Evolutionary conservation across 2,113 vertebrate genomes (phyloP), one percentile per base, ranked within the genome.

Genomic region (Chamaea fasciata): DNA sequence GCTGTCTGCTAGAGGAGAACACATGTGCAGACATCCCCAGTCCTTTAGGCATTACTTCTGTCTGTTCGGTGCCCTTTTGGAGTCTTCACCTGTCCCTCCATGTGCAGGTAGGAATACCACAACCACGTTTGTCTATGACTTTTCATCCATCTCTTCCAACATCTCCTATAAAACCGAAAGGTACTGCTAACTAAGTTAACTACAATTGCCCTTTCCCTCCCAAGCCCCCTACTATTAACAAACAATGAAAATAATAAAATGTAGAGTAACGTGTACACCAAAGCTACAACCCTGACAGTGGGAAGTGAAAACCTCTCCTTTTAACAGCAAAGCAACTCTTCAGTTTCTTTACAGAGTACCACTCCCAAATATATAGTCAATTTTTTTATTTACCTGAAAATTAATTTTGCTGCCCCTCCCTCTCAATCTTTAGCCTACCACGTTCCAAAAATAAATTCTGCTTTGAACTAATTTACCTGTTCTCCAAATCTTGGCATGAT

Each of bases 351-450:
- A 5, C 76, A 47, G 77, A 96, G 14, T 13, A 67, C 3, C 16
- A 41, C 6, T 11, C 14, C 15, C 13, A 39, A 55, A 73, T 3
- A 5, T 5, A 10, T 0, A 9, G 3, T 16, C 30, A 26, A 6
- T 42, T 70, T 62, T 62, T 71, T 89, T 52, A 53, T 37, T 44
- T 39, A 79, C 6, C 20, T 39, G 28, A 49, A 77, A 42, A 76
- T 23, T 46, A 30, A 19, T 33, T 77, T 86, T 59, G 31, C 31
- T 47, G 44, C 5, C 8, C 7, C 2, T 53, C 33, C 24, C 8
- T 28, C 60, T 20, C 22, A 35, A 10, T 35, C 56, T 64, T 73
- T 17, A 55, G 5, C 27, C 41, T 26, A 31, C 10, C 3, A 23
- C 9, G 6, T 15, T 85, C 41, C 44, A 80, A 44, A 49, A 46